These are phyloP conservation scores for Meleagris gallopavo DNA, from an alignment of 2,113 vertebrate species.

Conservation along the genomic window DNA sequence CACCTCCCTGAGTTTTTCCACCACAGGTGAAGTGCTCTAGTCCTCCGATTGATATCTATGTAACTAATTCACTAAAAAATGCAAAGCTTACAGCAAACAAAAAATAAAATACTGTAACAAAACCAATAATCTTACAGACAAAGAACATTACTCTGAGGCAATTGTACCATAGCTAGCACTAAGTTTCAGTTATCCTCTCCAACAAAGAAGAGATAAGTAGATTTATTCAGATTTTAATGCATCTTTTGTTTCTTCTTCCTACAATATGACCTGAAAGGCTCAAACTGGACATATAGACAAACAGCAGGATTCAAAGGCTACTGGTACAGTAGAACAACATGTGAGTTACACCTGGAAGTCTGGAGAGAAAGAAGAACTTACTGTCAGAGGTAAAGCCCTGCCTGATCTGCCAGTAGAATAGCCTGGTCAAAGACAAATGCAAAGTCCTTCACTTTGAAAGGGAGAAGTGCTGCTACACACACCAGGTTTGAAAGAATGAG, in stretches of 20 bases:
- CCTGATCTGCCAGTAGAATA: fast-evolving
- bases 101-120: neutral
- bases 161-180: neutral
- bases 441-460: neutral
- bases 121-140: neutral
- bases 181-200: neutral
- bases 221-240: neutral
- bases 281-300: neutral
- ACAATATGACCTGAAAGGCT: neutral
- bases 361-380: neutral
- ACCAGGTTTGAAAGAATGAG: neutral
- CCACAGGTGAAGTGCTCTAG: too few species aligned
- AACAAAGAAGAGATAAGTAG: neutral
- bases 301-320: neutral
- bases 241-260: neutral
- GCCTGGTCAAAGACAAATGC: neutral
- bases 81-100: neutral
- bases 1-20: too few species aligned
- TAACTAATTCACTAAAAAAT: neutral
- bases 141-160: neutral
- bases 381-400: neutral
- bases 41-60: too few species aligned
- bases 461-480: neutral
- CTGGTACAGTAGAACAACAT: neutral
- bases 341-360: neutral